Evolutionary conservation across 2,888 invertebrate species (phyloP).

Genomic region (Eupelmus urozonus): DNA sequence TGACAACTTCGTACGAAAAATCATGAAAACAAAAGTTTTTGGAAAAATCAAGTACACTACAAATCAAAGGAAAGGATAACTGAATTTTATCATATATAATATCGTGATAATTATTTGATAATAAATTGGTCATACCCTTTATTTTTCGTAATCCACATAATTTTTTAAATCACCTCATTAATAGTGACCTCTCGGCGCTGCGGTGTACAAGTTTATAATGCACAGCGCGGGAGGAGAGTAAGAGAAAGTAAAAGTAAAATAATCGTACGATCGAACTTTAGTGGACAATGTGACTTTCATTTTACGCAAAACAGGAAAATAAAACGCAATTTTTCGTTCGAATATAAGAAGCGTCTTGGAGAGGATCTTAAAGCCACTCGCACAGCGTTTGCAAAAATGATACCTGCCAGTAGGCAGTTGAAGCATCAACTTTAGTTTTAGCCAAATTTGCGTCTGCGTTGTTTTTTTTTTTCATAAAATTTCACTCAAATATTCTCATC

Average conservation of each 20-base stretch:
- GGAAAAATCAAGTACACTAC: neutral
- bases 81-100: neutral
- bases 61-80: neutral
- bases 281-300: constrained; percentile 23
- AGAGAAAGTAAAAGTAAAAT: constrained; percentile 16
- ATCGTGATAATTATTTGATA: neutral
- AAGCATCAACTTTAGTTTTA: neutral
- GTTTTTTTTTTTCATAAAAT: neutral
- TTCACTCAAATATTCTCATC: neutral
- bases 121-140: constrained; percentile 20
- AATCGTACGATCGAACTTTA: neutral
- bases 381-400: constrained; percentile 8
- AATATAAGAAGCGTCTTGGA: constrained; percentile 10
- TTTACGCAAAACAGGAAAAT: constrained; percentile 14
- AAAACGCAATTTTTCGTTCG: constrained; percentile 31
- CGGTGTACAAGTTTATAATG: neutral
- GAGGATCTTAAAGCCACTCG: constrained; percentile 10
- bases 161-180: constrained; percentile 8
- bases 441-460: constrained; percentile 25
- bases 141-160: constrained; percentile 34
- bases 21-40: neutral
- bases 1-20: neutral
- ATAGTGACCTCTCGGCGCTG: constrained; percentile 21
- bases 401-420: constrained; percentile 1
- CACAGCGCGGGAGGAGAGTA: constrained; percentile 11